Percentiles rank a stretch among this genome's conserved stretches.
phyloP scores from a whole-genome alignment of 2,797 vertebrate genomes.

The Sebastes vulpes region DNA sequence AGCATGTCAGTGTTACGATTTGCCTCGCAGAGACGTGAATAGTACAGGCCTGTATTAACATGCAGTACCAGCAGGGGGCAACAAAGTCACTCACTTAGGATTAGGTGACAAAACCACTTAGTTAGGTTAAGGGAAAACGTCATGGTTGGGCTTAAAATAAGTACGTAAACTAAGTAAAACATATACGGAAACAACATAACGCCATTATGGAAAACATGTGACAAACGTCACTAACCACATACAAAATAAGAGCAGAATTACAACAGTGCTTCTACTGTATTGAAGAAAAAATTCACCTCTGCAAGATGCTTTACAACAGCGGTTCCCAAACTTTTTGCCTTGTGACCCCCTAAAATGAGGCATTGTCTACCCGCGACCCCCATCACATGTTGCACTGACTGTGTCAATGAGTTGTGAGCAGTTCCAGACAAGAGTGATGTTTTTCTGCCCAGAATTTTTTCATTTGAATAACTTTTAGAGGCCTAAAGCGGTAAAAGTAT shows the following conservation, averaged over 20 bases:
- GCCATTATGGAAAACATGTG: not conserved
- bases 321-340: not conserved
- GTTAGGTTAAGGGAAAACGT: no score
- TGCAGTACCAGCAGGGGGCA: no score
- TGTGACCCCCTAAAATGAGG: not conserved
- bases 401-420: not conserved
- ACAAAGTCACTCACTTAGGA: no score
- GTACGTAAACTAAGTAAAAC: no score
- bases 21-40: no score
- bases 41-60: no score
- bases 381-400: not conserved
- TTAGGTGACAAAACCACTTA: no score
- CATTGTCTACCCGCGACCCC: not conserved
- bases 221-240: not conserved
- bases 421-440: not conserved
- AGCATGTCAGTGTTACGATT: no score
- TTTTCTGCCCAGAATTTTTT: constrained; percentile 3
- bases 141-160: no score
- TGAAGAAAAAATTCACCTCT: not conserved
- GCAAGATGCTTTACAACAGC: not conserved
- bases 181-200: no score
- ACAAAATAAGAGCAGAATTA: not conserved
- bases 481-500: constrained; percentile 2
- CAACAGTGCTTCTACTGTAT: not conserved
- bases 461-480: constrained; percentile 1